These are phyloP conservation scores for Andrena bicolor DNA, from an alignment of 2,888 invertebrate genomes.

Conservation along the genomic window DNA sequence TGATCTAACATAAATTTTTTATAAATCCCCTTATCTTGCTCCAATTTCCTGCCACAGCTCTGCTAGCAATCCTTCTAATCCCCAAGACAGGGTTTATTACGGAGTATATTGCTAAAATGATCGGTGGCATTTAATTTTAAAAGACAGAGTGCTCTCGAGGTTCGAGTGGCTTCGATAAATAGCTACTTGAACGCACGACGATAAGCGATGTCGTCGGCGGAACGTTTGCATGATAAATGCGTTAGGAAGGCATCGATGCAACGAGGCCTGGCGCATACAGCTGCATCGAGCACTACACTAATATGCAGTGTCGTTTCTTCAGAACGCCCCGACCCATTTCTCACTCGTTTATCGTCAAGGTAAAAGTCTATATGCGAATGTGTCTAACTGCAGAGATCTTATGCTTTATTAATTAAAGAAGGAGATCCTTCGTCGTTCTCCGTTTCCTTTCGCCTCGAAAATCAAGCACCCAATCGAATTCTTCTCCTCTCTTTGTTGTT, in stretches of 20 bases:
- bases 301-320: constrained; percentile 43
- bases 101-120: background rate
- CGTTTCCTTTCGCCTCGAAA: constrained; percentile 8
- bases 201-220: constrained; percentile 49
- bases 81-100: background rate
- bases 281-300: background rate
- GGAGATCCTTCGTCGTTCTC: background rate
- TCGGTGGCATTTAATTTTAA: constrained; percentile 38
- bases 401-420: background rate
- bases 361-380: background rate
- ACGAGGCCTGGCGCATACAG: constrained; percentile 10
- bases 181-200: constrained; percentile 47
- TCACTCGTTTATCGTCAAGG: constrained; percentile 3
- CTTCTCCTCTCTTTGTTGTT: background rate
- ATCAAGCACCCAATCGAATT: background rate
- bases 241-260: constrained; percentile 33
- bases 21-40: too few relatives aligned
- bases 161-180: constrained; percentile 47
- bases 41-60: background rate
- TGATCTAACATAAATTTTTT: background rate
- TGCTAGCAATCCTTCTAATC: background rate
- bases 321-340: constrained; percentile 53
- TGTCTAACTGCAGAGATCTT: constrained; percentile 2
- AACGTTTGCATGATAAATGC: constrained; percentile 59
- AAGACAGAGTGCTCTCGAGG: constrained; percentile 12